Conservation (phyloP, 2,113 vertebrate species). For the Ranitomeya variabilis region DNA sequence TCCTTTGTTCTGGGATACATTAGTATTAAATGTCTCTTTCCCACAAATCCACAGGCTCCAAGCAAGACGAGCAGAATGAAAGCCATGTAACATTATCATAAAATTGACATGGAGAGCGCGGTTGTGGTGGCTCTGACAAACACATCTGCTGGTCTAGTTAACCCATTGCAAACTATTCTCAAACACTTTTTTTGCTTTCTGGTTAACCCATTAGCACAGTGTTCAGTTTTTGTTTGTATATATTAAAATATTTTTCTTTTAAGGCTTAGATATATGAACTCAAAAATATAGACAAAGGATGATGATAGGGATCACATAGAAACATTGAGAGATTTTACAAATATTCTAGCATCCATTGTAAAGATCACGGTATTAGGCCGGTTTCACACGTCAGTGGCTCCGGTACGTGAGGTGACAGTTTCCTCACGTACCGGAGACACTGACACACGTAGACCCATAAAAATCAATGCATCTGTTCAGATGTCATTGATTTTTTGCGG, state of each 20-base stretch:
- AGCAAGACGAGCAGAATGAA: constrained; percentile 70
- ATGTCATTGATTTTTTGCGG: too few species aligned
- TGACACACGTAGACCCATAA: too few species aligned
- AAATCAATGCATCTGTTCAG: too few species aligned
- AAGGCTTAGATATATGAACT: background rate
- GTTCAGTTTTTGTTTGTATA: background rate
- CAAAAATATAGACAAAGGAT: background rate
- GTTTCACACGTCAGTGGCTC: too few species aligned
- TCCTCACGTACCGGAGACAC: too few species aligned
- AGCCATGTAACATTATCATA: constrained; percentile 82
- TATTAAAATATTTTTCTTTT: background rate
- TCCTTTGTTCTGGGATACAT: constrained; percentile 81
- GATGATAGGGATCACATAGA: background rate
- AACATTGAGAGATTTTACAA: background rate
- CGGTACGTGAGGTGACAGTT: too few species aligned
- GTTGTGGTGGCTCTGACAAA: constrained; percentile 75
- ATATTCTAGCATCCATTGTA: background rate
- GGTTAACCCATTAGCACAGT: background rate
- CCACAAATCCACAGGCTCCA: constrained; percentile 84
- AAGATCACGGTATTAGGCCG: background rate
- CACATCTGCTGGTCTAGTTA: constrained; percentile 73
- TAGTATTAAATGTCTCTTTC: constrained; percentile 90
- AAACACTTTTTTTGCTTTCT: background rate
- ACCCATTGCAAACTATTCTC: background rate
- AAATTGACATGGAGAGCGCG: constrained; percentile 88